Evolutionary conservation across 1,140 invertebrate species (phyloP).

Genomic region (Drosophila nannoptera): DNA sequence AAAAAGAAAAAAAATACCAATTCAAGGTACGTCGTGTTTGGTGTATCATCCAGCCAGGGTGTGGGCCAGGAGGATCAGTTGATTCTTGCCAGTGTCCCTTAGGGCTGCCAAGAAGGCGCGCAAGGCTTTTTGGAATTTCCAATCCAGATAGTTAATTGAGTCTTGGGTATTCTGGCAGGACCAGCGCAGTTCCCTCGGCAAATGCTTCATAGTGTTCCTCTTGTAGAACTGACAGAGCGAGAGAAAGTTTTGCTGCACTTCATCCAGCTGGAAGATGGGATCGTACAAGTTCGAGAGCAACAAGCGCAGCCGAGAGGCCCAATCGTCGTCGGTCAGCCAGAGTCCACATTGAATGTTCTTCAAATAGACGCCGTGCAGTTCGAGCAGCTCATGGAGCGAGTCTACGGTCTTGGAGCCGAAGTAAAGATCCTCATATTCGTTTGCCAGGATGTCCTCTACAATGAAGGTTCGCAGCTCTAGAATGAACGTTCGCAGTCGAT

Average conservation of each 20-base stretch:
- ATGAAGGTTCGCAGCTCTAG: slow-evolving; percentile 28
- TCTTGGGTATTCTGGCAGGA: slow-evolving; percentile 34
- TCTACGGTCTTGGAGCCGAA: neutral
- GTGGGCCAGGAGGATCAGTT: slow-evolving; percentile 11
- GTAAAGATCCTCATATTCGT: slow-evolving; percentile 10
- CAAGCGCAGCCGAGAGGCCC: neutral
- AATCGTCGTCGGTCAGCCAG: neutral
- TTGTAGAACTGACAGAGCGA: neutral
- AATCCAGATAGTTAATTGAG: slow-evolving; percentile 16
- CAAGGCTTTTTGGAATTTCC: too few relatives aligned
- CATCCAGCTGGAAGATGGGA: slow-evolving; percentile 28
- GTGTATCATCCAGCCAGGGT: slow-evolving; percentile 19
- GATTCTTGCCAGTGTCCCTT: neutral
- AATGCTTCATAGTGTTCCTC: neutral
- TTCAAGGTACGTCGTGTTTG: too few relatives aligned
- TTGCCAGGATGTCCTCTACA: slow-evolving; percentile 10
- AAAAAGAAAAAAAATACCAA: neutral
- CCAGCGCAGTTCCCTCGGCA: slow-evolving; percentile 15
- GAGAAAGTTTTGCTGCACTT: slow-evolving; percentile 29
- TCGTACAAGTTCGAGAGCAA: slow-evolving; percentile 24
- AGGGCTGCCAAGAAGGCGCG: slow-evolving; percentile 28
- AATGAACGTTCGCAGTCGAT: slow-evolving; percentile 18
- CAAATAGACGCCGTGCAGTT: slow-evolving; percentile 33
- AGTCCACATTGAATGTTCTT: slow-evolving; percentile 17
- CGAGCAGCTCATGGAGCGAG: slow-evolving; percentile 41